Evolutionary conservation across 2,888 invertebrate species (phyloP), one percentile per base, ranked within the genome.

Genomic region (Lochmaea capreae): DNA sequence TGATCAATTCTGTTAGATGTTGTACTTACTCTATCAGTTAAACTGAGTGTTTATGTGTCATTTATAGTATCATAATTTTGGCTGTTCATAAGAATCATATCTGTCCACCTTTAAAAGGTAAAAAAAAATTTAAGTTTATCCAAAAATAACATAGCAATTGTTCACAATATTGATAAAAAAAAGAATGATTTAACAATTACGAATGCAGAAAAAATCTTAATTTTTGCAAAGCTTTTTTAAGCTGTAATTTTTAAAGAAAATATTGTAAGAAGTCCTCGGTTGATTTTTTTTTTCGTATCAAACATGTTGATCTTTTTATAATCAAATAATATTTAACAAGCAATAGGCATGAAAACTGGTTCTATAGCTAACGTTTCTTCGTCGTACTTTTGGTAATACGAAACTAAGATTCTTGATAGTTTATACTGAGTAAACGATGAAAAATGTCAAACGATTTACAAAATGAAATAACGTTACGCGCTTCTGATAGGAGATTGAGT

Each of bases 61-160:
- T 59, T 59, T 59, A 11, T 14, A 59, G 12, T n/a, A 33, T 26
- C 12, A 26, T 14, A 59, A 22, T 33, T 26, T 59, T 11, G 59
- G 26, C 59, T 59, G 26, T 33, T 12, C 14, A 26, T 26, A 5
- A 33, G 26, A 26, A 26, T 33, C 59, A 59, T 59, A 59, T 59
- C 59, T 12, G 26, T 59, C 5, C 22, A 59, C 59, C 59, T 59
- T 59, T 3, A 26, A 59, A 59, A 59, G 59, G 33, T 59, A 33
- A 52, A 14, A 8, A 52, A 52, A 52, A 16, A n/a, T n/a, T 42
- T 10, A 39, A 22, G 26, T n/a, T 62, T 63, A 16, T 43, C 62
- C 62, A 63, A 63, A 63, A 63, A 63, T 63, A 63, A 63, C 62
- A 63, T 63, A 63, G 43, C 62, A 63, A 63, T n/a, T 18, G 62